Conservation (phyloP, 2,888 invertebrate genomes). For the Euplexia lucipara region DNA sequence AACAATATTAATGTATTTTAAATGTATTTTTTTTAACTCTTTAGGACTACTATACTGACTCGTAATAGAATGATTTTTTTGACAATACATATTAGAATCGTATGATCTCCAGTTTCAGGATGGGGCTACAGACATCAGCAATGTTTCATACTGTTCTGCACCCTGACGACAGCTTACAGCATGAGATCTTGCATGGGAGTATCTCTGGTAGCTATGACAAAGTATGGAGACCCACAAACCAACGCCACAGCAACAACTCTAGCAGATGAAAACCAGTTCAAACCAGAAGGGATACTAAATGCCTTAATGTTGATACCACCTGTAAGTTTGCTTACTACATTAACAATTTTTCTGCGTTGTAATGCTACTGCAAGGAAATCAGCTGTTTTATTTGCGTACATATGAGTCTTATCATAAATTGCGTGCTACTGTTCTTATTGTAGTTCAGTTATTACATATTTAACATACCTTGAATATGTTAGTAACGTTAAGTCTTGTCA, state of each 20-base stretch:
- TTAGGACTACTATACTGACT: too few species aligned
- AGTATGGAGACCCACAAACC: constrained; percentile 42
- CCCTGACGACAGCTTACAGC: constrained; percentile 91
- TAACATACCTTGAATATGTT: neutral
- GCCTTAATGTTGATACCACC: constrained; percentile 62
- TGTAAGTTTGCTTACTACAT: constrained; percentile 35
- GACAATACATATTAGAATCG: too few species aligned
- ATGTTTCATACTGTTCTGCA: constrained; percentile 90
- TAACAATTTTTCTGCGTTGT: neutral
- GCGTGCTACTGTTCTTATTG: neutral
- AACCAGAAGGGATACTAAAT: constrained; percentile 56
- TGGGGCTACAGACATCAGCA: constrained; percentile 91
- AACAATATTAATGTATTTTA: too few species aligned
- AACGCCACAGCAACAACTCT: constrained; percentile 30
- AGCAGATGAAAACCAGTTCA: constrained; percentile 32
- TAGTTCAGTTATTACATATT: neutral
- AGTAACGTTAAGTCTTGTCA: too few species aligned
- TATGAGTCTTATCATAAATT: constrained; percentile 15
- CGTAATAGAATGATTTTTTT: neutral
- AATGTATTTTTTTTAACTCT: too few species aligned
- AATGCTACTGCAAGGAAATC: neutral
- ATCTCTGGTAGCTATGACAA: constrained; percentile 92
- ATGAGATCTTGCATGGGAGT: constrained; percentile 92
- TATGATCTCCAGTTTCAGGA: constrained; percentile 66
- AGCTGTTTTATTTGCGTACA: constrained; percentile 13